Base-by-base conservation (phyloP, 2,797 vertebrate genomes). In the Forpus xanthops region DNA sequence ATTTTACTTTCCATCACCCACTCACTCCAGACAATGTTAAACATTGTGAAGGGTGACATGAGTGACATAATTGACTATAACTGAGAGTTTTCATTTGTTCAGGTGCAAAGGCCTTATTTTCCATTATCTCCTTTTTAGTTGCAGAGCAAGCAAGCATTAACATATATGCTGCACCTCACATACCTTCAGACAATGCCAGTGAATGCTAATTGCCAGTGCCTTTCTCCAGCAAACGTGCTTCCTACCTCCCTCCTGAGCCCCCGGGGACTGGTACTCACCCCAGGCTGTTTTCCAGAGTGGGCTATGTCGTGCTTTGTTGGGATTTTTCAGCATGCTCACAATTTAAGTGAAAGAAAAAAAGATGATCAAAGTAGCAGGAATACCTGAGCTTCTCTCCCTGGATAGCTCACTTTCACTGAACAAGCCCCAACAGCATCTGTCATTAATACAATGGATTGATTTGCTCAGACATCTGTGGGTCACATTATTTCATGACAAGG, bases 391-490 rank as follows among this genome's bases (percentile, higher is more conserved):
- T 92, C 85, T 92, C 47, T 68, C 37, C 65, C 77, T 92, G 75
- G 53, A 96, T 93, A 97, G 89, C 81, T 97, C 86, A 87, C 89
- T 81, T 94, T 94, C 76, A 30, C 70, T 92, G 89, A 95, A 73
- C 85, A 93, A 95, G 96, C 96, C 96, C 92, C 90, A 96, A 94
- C 78, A 66, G 92, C 96, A 93, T 93, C 96, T 96, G 87, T 97
- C 96, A 97, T 95, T 95, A 94, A 89, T 17, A 94, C 95, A 96
- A 94, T 79, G 89, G 96, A 95, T 93, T 96, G 82, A 96, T 97
- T 93, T 97, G 89, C 95, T 96, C 94, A 97, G 97, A 98, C 95
- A 97, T 96, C 96, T 97, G 96, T 88, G 96, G 97, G 96, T 98
- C 97, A 96, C 96, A 96, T 97, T 97, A 97, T 95, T 97, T 97